Evolutionary conservation across 2,797 vertebrate genomes (phyloP).

Genomic region (Loriculus beryllinus): DNA sequence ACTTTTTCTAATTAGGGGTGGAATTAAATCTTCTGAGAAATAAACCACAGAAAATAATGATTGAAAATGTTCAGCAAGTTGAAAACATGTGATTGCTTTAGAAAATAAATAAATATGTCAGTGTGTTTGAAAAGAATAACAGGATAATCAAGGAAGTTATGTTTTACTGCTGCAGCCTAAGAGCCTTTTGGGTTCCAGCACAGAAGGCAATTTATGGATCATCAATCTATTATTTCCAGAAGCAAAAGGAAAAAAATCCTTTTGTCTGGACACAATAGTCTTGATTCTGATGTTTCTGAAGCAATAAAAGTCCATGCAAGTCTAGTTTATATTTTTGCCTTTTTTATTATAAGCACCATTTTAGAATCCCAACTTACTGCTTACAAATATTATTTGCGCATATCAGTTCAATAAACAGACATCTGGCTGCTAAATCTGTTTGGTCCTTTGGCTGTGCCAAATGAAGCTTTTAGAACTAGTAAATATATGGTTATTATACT

Average conservation of each 20-base stretch:
- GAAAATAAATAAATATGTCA: background rate
- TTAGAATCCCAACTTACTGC: background rate
- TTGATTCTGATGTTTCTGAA: conserved; percentile 30
- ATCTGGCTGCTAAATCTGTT: conserved; percentile 19
- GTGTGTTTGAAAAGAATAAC: background rate
- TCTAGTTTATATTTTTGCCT: background rate
- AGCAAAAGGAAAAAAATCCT: background rate
- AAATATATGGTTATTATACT: conserved; percentile 17
- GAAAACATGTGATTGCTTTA: conserved; percentile 42
- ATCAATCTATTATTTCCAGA: conserved; percentile 2
- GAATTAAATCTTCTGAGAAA: background rate
- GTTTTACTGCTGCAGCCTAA: background rate
- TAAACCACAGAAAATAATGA: background rate
- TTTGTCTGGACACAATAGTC: conserved; percentile 7
- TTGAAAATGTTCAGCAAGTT: background rate
- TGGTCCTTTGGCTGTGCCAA: background rate
- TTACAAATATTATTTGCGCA: conserved; percentile 15
- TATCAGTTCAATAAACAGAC: conserved; percentile 7
- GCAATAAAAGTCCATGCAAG: background rate
- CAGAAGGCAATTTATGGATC: conserved; percentile 33
- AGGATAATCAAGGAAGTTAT: conserved; percentile 29
- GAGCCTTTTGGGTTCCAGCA: background rate
- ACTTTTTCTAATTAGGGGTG: background rate
- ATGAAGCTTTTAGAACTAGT: conserved; percentile 6
- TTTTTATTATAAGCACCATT: background rate